These are phyloP conservation scores for Euleptes europaea DNA, from an alignment of 2,113 vertebrate species.

Conservation along the genomic window DNA sequence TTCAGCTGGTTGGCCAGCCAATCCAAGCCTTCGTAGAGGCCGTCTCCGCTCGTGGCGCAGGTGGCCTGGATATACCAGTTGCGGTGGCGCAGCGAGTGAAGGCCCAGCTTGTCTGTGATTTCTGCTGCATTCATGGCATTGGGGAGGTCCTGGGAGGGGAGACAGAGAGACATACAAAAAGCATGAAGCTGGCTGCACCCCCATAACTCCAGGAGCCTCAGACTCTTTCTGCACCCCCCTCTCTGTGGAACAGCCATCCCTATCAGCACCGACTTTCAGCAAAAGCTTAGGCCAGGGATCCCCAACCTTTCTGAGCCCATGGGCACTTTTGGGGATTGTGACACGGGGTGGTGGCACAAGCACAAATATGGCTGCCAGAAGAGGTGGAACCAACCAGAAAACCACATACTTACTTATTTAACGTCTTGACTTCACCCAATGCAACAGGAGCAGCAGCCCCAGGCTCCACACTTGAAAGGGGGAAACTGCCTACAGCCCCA, in stretches of 20 bases:
- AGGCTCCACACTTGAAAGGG: neutral
- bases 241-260: neutral
- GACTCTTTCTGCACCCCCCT: no score
- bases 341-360: no score
- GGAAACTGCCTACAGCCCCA: neutral
- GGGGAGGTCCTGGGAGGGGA: slow-evolving; percentile 85
- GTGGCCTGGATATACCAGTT: slow-evolving; percentile 99
- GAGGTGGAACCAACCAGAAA: no score
- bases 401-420: neutral
- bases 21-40: slow-evolving; percentile 95
- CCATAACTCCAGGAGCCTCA: neutral
- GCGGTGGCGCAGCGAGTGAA: slow-evolving; percentile 93
- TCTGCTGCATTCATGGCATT: slow-evolving; percentile 97
- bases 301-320: no score
- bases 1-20: slow-evolving; percentile 99
- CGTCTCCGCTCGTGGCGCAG: slow-evolving; percentile 94
- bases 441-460: no score
- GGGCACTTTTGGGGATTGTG: no score
- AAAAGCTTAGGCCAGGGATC: no score
- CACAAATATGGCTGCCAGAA: no score
- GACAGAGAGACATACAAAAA: neutral
- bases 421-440: no score
- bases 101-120: slow-evolving; percentile 96
- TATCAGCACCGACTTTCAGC: no score
- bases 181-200: neutral